These are phyloP conservation scores for Champsocephalus gunnari DNA, from an alignment of 2,797 vertebrate species.

Conservation along the genomic window DNA sequence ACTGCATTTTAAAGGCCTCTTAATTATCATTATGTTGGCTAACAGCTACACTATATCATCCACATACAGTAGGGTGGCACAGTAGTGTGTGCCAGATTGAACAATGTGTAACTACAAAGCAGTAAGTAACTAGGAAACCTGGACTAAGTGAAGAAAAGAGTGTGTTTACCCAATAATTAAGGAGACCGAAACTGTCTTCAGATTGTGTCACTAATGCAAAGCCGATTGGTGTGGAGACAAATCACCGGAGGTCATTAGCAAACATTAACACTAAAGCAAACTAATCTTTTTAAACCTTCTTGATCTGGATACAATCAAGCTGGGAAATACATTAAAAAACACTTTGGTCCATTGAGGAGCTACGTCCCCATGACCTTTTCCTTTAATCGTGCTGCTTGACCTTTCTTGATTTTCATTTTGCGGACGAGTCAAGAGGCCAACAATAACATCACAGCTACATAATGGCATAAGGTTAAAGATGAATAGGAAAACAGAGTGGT, in stretches of 20 bases:
- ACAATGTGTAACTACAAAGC: slow-evolving; percentile 29
- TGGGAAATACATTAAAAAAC: slow-evolving; percentile 3
- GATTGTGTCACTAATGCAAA: slow-evolving; percentile 28
- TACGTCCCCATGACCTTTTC: slow-evolving; percentile 22
- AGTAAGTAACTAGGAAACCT: slow-evolving; percentile 40
- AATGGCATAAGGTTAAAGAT: slow-evolving; percentile 26
- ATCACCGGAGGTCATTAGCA: slow-evolving; percentile 36
- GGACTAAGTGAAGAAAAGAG: slow-evolving; percentile 29
- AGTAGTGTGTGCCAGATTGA: not conserved
- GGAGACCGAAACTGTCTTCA: slow-evolving; percentile 28
- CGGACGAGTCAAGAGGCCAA: slow-evolving; percentile 30
- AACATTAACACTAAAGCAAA: slow-evolving; percentile 24
- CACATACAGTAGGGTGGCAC: not conserved
- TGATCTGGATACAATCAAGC: slow-evolving; percentile 31
- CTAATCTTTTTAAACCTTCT: slow-evolving; percentile 30
- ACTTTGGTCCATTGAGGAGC: slow-evolving; percentile 17
- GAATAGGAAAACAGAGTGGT: slow-evolving; percentile 21
- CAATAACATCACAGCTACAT: slow-evolving; percentile 28
- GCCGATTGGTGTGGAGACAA: slow-evolving; percentile 21
- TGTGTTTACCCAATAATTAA: slow-evolving; percentile 45
- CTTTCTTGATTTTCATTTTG: slow-evolving; percentile 33
- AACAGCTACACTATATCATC: not conserved
- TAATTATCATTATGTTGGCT: too few species aligned
- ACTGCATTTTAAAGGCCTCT: too few species aligned
- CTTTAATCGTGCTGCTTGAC: slow-evolving; percentile 27